phyloP scores from a whole-genome alignment of 2,797 vertebrate species.

The Phalloptychus januarius region DNA sequence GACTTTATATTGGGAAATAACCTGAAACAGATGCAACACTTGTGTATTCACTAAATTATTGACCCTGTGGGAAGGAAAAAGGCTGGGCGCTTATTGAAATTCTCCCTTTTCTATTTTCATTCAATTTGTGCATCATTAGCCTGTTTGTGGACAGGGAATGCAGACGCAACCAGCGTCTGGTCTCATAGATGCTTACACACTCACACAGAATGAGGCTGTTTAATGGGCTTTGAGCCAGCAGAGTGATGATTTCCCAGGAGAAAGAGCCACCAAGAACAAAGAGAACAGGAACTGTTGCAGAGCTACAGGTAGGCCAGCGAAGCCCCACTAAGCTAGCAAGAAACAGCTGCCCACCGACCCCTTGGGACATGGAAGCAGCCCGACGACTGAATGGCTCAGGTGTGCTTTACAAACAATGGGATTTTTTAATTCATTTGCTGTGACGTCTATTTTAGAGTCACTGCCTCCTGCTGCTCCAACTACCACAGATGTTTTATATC shows the following conservation, averaged over 20 bases:
- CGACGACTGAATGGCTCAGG: constrained; percentile 69
- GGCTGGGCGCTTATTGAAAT: constrained; percentile 46
- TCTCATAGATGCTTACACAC: constrained; percentile 27
- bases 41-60: constrained; percentile 52
- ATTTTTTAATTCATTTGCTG: constrained; percentile 55
- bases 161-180: constrained; percentile 27
- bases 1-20: constrained; percentile 43
- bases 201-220: constrained; percentile 44
- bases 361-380: constrained; percentile 53
- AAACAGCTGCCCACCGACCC: constrained; percentile 73
- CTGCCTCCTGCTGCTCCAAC: constrained; percentile 56
- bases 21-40: constrained; percentile 41
- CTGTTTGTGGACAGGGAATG: constrained; percentile 57
- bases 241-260: constrained; percentile 72
- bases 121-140: constrained; percentile 71
- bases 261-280: constrained; percentile 51
- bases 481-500: constrained; percentile 9
- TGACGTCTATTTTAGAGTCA: constrained; percentile 48
- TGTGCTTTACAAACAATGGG: constrained; percentile 60
- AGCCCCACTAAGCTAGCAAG: constrained; percentile 58
- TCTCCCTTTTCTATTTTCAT: constrained; percentile 58
- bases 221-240: constrained; percentile 61
- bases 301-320: constrained; percentile 72
- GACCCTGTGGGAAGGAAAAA: constrained; percentile 29
- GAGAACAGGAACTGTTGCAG: constrained; percentile 59